Evolutionary conservation across 2,113 vertebrate genomes (phyloP).

Genomic region (Mystacornis crossleyi): DNA sequence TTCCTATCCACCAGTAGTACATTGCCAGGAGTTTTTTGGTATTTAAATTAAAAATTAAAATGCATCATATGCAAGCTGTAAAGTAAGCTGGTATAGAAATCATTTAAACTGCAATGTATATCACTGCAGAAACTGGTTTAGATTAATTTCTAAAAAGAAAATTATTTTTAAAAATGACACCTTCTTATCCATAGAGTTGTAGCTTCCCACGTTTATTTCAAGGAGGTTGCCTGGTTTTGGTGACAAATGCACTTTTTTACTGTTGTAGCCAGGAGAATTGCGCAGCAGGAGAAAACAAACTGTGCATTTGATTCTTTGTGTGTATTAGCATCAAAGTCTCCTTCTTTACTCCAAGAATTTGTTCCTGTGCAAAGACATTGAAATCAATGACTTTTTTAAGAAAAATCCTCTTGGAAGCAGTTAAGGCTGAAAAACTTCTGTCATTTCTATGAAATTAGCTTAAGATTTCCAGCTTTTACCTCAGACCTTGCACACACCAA

Average conservation of each 20-base stretch:
- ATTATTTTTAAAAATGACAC: background rate
- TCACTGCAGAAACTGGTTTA: background rate
- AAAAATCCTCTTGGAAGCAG: background rate
- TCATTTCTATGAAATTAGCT: background rate
- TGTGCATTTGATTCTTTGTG: background rate
- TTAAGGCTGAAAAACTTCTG: background rate
- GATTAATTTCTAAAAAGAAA: background rate
- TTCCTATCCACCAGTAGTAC: background rate
- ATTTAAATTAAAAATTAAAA: constrained; percentile 34
- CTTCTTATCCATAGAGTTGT: background rate
- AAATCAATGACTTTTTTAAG: background rate
- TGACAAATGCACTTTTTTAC: background rate
- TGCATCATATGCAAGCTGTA: background rate
- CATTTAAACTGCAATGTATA: background rate
- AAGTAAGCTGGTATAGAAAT: background rate
- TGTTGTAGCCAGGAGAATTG: background rate
- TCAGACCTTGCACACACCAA: background rate
- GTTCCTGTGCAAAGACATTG: background rate
- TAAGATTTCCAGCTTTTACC: background rate
- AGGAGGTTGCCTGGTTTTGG: background rate
- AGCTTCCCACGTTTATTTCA: background rate
- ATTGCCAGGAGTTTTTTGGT: background rate
- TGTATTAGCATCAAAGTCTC: background rate
- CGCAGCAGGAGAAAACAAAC: background rate
- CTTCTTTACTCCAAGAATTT: background rate